Percentiles rank a stretch among this genome's conserved stretches.
Evolutionary conservation across 2,113 vertebrate species (phyloP).

Genomic region (Cyprinodon brontotheroides): DNA sequence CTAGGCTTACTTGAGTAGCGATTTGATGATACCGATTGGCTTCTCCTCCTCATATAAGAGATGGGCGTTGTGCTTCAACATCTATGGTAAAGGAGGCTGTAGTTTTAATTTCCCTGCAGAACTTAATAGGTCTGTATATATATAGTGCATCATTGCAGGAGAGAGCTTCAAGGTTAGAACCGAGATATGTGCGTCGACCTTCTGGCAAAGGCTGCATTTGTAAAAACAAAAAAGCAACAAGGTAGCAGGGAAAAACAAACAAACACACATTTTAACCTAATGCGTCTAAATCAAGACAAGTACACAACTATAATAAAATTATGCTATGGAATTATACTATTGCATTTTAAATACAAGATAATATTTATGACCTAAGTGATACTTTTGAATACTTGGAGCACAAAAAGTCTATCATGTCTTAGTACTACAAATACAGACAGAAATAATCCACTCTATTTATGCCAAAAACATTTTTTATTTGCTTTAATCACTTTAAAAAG

Average conservation of each 20-base stretch:
- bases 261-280: background rate
- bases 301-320: too few species aligned
- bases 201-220: too few species aligned
- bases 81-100: background rate
- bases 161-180: constrained; percentile 14
- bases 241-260: background rate
- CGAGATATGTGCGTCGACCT: background rate
- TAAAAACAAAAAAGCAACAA: too few species aligned
- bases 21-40: background rate
- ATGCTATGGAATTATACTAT: too few species aligned
- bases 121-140: background rate
- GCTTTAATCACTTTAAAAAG: too few species aligned
- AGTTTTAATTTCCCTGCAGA: constrained; percentile 29
- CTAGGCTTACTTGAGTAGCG: background rate
- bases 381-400: too few species aligned
- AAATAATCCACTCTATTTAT: too few species aligned
- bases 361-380: too few species aligned
- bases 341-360: too few species aligned
- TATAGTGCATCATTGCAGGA: background rate
- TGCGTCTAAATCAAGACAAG: background rate
- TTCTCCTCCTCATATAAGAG: background rate
- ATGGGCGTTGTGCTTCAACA: constrained; percentile 19
- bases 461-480: too few species aligned
- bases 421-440: too few species aligned
- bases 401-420: too few species aligned